Base-by-base conservation (phyloP, 2,888 invertebrate genomes). In the Ernsta delagoae region DNA sequence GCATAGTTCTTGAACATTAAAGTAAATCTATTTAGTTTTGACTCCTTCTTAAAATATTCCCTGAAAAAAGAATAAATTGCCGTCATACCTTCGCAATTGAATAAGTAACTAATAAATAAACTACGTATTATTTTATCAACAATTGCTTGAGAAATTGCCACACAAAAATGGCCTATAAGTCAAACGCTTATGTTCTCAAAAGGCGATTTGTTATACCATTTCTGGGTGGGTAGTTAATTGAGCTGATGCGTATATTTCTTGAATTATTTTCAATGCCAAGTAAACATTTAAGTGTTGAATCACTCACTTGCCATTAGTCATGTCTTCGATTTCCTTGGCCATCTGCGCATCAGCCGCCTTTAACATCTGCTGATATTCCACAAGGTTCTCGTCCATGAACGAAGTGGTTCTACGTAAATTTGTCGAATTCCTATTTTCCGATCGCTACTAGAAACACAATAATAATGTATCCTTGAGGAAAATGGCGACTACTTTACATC, bases 281-380 rank as follows among this genome's bases (percentile, higher is more conserved):
- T 36, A 48, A 6, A 12, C 12, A 12, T 12, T 48, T 3, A 8
- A 50, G 7, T 16, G 16, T 50, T 50, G n/a, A 16, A 16, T 8
- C 8, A 83, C 89, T 75, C 80, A 93, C 92, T 97, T 97, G 70
- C 97, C 96, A 72, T 97, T 95, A n/a, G 97, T 96, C 96, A 98
- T 97, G 75, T 96, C 95, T 75, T 97, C 96, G 73, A 98, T 96
- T 74, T 97, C 96, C 45, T 96, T 94, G 64, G 96, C 95, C 96
- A 98, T 97, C 81, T 96, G 96, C 7, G 95, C 94, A 80, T 97
- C 93, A 6, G 96, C 96, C n/a, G 94, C 94, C 79, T 94, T 95
- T 65, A 96, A 83, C 94, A 95, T 95, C 79, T 95, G 94, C 75
- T 95, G 94, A 79, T 95, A 96, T 78, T 95, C 94, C 31, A 95